Conservation (phyloP, 2,113 vertebrate genomes). For the Psammodynastes pulverulentus region DNA sequence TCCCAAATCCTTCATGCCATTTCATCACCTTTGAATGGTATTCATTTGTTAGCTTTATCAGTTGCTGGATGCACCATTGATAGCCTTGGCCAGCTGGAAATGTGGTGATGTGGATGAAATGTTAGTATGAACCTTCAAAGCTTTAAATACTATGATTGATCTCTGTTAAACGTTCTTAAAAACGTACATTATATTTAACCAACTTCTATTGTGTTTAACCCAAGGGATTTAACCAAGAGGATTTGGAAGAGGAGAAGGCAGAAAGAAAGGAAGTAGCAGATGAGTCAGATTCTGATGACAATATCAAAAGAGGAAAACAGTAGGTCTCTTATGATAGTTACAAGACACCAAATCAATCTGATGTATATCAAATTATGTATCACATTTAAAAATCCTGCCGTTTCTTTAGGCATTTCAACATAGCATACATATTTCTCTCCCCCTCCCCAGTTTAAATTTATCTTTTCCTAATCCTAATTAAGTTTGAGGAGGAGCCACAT, state of each 20-base stretch:
- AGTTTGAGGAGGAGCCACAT: neutral
- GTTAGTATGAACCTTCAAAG: neutral
- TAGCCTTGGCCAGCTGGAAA: neutral
- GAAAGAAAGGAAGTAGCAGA: constrained; percentile 68
- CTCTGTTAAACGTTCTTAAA: neutral
- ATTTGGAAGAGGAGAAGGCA: constrained; percentile 85
- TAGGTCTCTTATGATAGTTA: constrained; percentile 62
- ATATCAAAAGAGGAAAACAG: constrained; percentile 87
- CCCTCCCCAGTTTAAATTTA: neutral
- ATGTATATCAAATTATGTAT: neutral
- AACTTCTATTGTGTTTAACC: constrained; percentile 39
- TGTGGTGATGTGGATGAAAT: constrained; percentile 1
- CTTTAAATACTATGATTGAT: neutral
- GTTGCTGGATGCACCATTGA: neutral
- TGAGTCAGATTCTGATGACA: constrained; percentile 92
- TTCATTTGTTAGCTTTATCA: neutral
- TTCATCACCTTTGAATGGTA: neutral
- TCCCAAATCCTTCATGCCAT: neutral
- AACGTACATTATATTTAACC: neutral
- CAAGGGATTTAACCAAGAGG: constrained; percentile 98
- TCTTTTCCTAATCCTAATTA: neutral
- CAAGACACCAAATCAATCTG: neutral
- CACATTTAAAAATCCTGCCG: neutral
- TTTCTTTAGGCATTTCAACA: neutral
- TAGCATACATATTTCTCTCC: neutral